These are phyloP conservation scores for Eudyptes chrysolophus DNA, from an alignment of 2,113 vertebrate genomes.

Conservation along the genomic window DNA sequence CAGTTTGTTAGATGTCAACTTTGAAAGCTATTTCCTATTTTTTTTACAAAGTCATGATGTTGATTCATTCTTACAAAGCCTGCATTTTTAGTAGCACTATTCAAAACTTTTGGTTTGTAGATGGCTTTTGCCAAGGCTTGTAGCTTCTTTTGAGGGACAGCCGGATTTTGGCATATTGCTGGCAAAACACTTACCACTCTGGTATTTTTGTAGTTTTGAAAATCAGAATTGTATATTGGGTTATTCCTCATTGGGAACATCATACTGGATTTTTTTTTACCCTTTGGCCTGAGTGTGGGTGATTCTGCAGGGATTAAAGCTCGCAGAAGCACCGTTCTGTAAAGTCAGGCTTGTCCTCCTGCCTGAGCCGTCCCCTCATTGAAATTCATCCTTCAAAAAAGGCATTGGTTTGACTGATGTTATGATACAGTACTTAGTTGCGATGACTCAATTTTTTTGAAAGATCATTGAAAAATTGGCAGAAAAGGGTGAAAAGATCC, in stretches of 20 bases:
- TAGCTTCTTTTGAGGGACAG: neutral
- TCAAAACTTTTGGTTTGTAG: neutral
- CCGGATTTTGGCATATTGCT: neutral
- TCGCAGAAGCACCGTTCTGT: fast-evolving
- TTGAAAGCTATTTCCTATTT: neutral
- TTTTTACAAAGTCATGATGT: neutral
- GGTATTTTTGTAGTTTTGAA: neutral
- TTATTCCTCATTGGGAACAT: neutral
- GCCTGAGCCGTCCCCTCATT: neutral
- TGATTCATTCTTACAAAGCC: neutral
- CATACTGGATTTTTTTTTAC: neutral
- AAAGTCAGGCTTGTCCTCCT: neutral
- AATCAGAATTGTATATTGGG: too few species aligned
- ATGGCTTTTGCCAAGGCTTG: neutral
- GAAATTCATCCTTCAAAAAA: neutral
- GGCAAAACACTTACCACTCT: neutral
- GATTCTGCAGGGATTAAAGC: neutral
- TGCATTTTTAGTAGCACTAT: fast-evolving
- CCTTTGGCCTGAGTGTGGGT: neutral
- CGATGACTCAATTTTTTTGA: neutral
- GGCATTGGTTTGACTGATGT: neutral
- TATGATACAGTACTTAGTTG: neutral
- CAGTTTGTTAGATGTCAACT: neutral
- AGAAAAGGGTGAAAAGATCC: neutral
- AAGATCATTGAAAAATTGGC: neutral